Percentiles rank a stretch among this genome's conserved stretches.
These are phyloP conservation scores for Acropternis orthonyx DNA, from an alignment of 2,797 vertebrate genomes.

Conservation along the genomic window DNA sequence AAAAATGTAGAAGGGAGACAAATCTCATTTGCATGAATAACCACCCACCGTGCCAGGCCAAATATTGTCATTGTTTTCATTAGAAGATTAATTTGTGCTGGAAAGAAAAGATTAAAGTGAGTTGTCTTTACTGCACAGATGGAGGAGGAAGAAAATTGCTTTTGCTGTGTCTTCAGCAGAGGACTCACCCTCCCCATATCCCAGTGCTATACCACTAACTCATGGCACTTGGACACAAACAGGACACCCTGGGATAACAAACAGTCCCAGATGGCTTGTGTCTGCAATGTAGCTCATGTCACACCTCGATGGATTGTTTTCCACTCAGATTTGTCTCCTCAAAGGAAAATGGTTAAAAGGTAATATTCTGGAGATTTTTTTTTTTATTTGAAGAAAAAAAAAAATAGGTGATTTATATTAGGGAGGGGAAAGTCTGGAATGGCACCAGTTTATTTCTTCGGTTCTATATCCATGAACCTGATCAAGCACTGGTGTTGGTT, in stretches of 20 bases:
- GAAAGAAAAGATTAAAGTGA: slow-evolving; percentile 4
- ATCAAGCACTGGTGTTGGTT: not conserved
- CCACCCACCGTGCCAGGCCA: slow-evolving; percentile 1
- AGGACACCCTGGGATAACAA: slow-evolving; percentile 19
- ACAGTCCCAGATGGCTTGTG: not conserved
- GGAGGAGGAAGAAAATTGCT: not conserved
- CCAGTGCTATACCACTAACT: not conserved
- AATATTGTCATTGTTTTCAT: slow-evolving; percentile 30
- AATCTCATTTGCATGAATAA: slow-evolving; percentile 19
- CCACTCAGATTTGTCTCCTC: not conserved
- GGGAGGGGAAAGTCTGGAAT: not conserved
- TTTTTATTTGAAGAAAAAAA: not conserved
- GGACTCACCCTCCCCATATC: not conserved
- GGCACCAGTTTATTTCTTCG: not conserved
- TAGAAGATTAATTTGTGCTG: slow-evolving; percentile 19
- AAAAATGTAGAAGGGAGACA: not conserved
- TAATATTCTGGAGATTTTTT: not conserved
- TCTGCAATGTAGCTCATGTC: not conserved
- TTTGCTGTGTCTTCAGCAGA: not conserved
- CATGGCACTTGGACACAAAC: not conserved
- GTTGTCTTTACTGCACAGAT: not conserved
- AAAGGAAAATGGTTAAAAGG: not conserved
- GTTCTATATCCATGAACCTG: not conserved
- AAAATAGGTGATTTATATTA: not conserved
- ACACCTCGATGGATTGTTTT: not conserved